Base-by-base conservation (phyloP, 2,888 invertebrate genomes). In the Nephrotoma flavescens region DNA sequence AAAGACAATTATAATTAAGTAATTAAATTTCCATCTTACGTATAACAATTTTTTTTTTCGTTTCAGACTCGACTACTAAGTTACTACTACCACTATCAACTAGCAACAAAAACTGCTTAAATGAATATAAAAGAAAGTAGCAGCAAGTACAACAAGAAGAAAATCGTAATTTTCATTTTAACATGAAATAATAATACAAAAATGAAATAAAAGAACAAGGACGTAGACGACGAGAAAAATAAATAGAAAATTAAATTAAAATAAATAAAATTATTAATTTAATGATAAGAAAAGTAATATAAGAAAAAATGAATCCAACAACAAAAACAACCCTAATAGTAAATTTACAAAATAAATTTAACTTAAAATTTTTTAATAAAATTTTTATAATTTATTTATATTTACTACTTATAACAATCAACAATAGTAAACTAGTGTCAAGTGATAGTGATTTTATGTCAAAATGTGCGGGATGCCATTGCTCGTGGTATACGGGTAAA, bases 401-500 rank as follows among this genome's bases (percentile, higher is more conserved):
- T 71, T 71, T 71, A 84, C 42, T 84, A 84, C 6, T 84, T 42
- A 42, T 84, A 41, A 42, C 42, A 84, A 84, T 84, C 12, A 84
- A 84, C 7, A 84, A 84, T 84, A 84, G 84, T 84, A 84, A 84
- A 42, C 9, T 71, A 71, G 71, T 71, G 4, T 7, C 42, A 42
- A 90, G 88, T 3, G 89, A 90, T 85, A 89, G 89, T 7, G 91
- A 92, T 87, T 91, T 91, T 91, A 89, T 90, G 88, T 90, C 90
- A 87, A 90, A 89, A 86, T 92, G 92, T 88, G 89, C 90, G 86
- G 88, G 88, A 52, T 97, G 97, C 92, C 94, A 95, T 89, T 97
- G 97, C 91, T 95, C 95, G 88, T 97, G 97, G 97, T 94, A 94
- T 42, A 95, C 95, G 87, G 97, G 97, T 6, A 96, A 95, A 91